Base-by-base conservation (phyloP, 2,113 vertebrate species). In the Malurus melanocephalus region DNA sequence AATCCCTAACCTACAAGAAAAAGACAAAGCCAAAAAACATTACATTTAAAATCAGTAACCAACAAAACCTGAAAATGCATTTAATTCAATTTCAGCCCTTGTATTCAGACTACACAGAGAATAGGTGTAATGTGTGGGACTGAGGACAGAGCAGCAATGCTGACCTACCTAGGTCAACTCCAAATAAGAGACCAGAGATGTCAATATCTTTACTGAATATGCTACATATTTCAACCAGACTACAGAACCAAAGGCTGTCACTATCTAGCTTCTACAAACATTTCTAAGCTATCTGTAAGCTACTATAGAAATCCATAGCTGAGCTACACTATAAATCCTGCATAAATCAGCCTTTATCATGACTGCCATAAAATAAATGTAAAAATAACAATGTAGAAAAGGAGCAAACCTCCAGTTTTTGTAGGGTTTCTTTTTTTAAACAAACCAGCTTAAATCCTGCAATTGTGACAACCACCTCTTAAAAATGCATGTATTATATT, bases 321-420 rank as follows among this genome's bases (percentile, higher is more conserved):
- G 28, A 83, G 75, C 46, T 85, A 20, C 30, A 65, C 56, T 60
- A 40, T 73, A 92, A 83, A 45, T 52, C 43, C 43, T 19, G 52
- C 76, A 85, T 85, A 91, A 85, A 80, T 80, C 76, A 87, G 52
- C 38, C 56, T 80, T 90, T 67, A 89, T 83, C 73, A 56, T 6
- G 33, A 56, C 65, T 78, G 53, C 27, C 73, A 61, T 74, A 86
- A 92, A 95, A 74, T 28, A 83, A 83, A 55, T 0, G 0, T 46
- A 89, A 87, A 93, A 85, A 66, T 35, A 87, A 91, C 75, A 83
- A 42, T 7, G 65, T 56, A 71, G 61, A 80, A 93, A 78, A 90
- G 87, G 59, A 35, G 55, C 52, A 83, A 79, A 93, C 85, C 85
- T 92, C 73, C 83, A 93, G 35, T 60, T 90, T 92, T 92, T 94